phyloP scores from a whole-genome alignment of 1,140 invertebrate species.

The Gryon sp. region DNA sequence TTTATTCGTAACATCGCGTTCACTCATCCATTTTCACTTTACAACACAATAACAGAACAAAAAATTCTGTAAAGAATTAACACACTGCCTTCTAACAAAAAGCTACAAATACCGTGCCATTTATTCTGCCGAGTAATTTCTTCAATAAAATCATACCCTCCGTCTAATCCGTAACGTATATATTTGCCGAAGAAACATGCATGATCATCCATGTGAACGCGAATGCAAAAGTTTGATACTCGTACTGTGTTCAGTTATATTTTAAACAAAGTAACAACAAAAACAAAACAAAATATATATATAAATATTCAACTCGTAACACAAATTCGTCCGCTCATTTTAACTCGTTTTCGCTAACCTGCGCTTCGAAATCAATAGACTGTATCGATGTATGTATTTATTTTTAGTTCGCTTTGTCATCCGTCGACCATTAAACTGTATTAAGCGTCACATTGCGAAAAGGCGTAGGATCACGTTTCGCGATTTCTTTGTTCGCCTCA shows the following conservation, averaged over 20 bases:
- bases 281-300: too few relatives aligned
- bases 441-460: constrained; percentile 19
- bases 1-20: too few relatives aligned
- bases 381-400: constrained; percentile 44
- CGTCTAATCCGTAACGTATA: constrained; percentile 5
- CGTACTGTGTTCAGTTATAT: too few relatives aligned
- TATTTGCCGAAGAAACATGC: constrained; percentile 22
- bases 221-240: constrained; percentile 33
- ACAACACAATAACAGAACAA: not conserved
- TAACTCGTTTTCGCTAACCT: constrained; percentile 14
- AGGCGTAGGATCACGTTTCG: constrained; percentile 1
- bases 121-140: constrained; percentile 43
- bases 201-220: constrained; percentile 5
- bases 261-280: too few relatives aligned
- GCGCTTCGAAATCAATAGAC: constrained; percentile 31
- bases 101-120: constrained; percentile 16
- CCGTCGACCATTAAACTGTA: constrained; percentile 15
- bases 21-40: constrained; percentile 1
- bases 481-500: constrained; percentile 9
- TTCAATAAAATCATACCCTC: constrained; percentile 19
- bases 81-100: constrained; percentile 6
- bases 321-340: constrained; percentile 24
- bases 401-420: constrained; percentile 28
- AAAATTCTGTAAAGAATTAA: constrained; percentile 15
- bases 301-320: too few relatives aligned